phyloP scores from a whole-genome alignment of 2,888 invertebrate genomes.

The Pachydiplax longipennis region DNA sequence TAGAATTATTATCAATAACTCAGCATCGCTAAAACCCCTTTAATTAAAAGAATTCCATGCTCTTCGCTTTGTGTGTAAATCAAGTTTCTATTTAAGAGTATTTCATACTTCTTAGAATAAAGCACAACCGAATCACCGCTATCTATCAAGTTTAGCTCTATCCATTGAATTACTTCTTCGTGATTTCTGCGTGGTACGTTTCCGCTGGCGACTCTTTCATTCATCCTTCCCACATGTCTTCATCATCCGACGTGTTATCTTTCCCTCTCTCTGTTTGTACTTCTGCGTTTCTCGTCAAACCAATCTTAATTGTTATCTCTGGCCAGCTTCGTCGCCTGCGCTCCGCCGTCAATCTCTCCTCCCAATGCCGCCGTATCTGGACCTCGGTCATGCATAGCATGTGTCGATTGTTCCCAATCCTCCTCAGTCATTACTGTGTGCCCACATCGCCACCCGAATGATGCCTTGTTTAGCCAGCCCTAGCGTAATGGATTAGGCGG shows the following conservation, averaged over 20 bases:
- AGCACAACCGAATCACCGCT: too few relatives aligned
- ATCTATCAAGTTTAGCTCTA: too few relatives aligned
- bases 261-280: neutral
- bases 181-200: neutral
- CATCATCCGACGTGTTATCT: neutral
- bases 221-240: neutral
- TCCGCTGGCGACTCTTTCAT: neutral
- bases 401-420: neutral
- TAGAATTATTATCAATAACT: too few relatives aligned
- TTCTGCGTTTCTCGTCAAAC: neutral
- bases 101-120: too few relatives aligned
- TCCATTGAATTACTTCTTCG: too few relatives aligned
- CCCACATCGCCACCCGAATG: neutral
- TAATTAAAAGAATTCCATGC: too few relatives aligned
- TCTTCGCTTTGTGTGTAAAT: too few relatives aligned
- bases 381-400: neutral
- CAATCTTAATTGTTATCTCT: neutral
- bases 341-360: neutral
- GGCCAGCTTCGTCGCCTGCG: neutral
- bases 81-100: too few relatives aligned
- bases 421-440: neutral
- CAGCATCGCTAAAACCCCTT: too few relatives aligned
- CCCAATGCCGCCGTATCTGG: neutral
- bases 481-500: neutral
- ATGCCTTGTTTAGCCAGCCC: neutral